Conservation (phyloP, 2,113 vertebrate genomes). For the Apodemus sylvaticus region DNA sequence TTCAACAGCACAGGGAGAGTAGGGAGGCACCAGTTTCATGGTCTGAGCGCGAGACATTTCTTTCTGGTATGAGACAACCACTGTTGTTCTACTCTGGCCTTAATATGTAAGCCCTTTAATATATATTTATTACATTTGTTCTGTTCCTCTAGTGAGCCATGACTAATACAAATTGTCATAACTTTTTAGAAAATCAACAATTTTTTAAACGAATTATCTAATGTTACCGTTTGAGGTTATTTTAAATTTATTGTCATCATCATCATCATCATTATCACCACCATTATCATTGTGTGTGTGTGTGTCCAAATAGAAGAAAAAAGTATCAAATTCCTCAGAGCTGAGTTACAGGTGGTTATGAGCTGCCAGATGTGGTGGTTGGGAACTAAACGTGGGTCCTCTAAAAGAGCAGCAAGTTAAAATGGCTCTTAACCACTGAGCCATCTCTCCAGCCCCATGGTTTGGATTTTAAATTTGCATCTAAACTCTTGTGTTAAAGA, state of each 20-base stretch:
- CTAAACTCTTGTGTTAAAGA: not conserved
- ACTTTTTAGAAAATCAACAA: not conserved
- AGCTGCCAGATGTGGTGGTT: not conserved
- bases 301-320: too few species aligned
- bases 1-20: not conserved
- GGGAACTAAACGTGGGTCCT: not conserved
- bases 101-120: not conserved
- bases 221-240: not conserved
- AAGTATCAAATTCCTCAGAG: not conserved
- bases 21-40: not conserved
- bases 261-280: not conserved
- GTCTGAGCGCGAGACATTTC: too few species aligned
- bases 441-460: not conserved
- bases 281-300: not conserved
- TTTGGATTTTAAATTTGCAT: not conserved
- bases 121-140: not conserved
- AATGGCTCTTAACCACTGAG: not conserved
- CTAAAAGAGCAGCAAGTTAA: not conserved
- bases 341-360: not conserved
- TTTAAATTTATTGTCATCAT: not conserved
- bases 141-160: not conserved
- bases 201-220: not conserved
- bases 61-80: too few species aligned
- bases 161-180: too few species aligned
- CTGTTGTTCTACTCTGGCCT: not conserved